These are phyloP conservation scores for Aspidapion aeneum DNA, from an alignment of 2,888 invertebrate genomes.

Conservation along the genomic window DNA sequence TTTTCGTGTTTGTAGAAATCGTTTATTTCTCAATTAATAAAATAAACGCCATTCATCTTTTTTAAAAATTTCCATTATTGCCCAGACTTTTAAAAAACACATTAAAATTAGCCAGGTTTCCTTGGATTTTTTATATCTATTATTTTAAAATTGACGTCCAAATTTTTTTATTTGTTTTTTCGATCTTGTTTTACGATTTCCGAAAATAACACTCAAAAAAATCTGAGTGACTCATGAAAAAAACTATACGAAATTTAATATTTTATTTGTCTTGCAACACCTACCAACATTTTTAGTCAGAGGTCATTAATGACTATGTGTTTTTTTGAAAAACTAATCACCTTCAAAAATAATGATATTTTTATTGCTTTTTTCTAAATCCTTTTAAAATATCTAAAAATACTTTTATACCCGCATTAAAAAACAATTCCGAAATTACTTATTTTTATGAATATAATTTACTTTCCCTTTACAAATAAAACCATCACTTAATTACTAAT, in stretches of 20 bases:
- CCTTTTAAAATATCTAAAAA: not conserved
- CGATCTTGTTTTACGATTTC: conserved; percentile 1
- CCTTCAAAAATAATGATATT: not conserved
- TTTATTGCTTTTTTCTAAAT: not conserved
- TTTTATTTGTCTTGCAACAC: not conserved
- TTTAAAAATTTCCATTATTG: not conserved
- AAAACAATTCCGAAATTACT: not conserved
- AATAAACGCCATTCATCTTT: not conserved
- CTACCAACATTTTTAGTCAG: no score
- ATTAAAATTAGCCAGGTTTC: not conserved
- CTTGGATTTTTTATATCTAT: no score
- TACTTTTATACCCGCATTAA: not conserved
- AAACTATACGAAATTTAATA: not conserved
- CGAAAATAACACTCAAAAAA: conserved; percentile 1
- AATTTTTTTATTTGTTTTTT: not conserved
- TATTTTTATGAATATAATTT: no score
- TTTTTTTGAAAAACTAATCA: not conserved
- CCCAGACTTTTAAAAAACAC: not conserved
- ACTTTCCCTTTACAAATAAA: no score
- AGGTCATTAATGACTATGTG: not conserved
- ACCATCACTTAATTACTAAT: no score
- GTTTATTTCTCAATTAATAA: no score
- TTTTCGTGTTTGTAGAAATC: no score
- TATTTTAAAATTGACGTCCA: not conserved
- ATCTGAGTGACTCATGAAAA: not conserved